Base-by-base conservation (phyloP, 2,888 invertebrate genomes). In the Pherbina coryleti region DNA sequence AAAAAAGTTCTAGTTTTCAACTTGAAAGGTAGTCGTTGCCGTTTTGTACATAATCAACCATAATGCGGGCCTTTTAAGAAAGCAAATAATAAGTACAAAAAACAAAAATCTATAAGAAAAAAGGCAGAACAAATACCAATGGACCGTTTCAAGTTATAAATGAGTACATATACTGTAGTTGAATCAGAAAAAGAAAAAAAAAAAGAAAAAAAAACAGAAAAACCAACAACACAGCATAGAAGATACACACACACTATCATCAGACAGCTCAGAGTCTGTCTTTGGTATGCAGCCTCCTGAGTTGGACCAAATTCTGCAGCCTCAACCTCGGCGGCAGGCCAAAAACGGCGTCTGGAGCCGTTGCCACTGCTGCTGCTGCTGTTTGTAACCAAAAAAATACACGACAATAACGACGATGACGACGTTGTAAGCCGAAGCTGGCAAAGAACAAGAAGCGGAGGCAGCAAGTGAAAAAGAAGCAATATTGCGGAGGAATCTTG, bases 271-370 rank as follows among this genome's bases (percentile, higher is more conserved):
- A 37, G 22, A 19, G 69, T 34, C 57, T 37, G 44, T 28, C 25
- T 17, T 67, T 37, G 67, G 37, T 44, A 67, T 44, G 67, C 67
- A 67, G 67, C 49, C 60, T 57, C 60, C 9, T 19, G 60, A 19
- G 57, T 14, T 70, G 69, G 72, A 60, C 72, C 60, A 37, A 60
- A 72, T 72, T 72, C 72, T 72, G 31, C 44, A 51, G 69, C 49
- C 51, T 25, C 22, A n/a, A 62, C 69, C 22, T 11, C 51, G 69
- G 28, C 71, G 14, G 71, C 55, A 55, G 34, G 28, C 71, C 55
- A n/a, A 55, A 53, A 55, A 31, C 71, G 71, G 19, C 28, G 34
- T 71, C 55, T 37, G 67, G 22, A 67, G 19, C 37, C 37, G 53
- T 22, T n/a, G 70, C 53, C 25, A 11, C 71, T n/a, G 71, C 70